Evolutionary conservation across 2,888 invertebrate genomes (phyloP).

Genomic region (Lysandra coridon): DNA sequence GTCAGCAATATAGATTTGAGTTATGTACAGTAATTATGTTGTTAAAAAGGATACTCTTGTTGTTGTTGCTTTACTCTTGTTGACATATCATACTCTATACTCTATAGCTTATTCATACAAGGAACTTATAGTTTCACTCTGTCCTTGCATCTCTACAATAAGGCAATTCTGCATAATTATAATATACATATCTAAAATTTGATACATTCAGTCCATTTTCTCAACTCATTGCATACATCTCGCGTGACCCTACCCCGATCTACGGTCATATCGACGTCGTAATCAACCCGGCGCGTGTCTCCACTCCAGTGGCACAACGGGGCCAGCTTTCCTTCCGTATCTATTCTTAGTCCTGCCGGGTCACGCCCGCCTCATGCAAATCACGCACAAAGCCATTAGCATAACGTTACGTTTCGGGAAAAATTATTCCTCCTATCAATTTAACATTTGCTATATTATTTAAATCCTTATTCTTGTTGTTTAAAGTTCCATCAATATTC

Average conservation of each 20-base stretch:
- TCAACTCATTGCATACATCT: constrained; percentile 32
- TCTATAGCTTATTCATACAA: no score
- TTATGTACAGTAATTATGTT: no score
- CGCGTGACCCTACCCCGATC: constrained; percentile 38
- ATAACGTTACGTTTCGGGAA: constrained; percentile 51
- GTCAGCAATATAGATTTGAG: no score
- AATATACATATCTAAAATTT: no score
- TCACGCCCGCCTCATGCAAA: constrained; percentile 69
- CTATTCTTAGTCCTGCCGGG: constrained; percentile 70
- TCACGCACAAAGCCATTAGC: constrained; percentile 67
- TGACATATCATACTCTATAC: no score
- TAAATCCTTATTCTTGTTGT: background rate
- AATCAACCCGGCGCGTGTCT: constrained; percentile 61
- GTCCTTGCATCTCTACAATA: no score
- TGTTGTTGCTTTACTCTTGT: no score
- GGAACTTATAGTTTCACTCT: background rate
- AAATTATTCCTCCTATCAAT: background rate
- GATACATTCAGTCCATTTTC: background rate
- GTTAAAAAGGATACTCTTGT: no score
- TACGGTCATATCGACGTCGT: constrained; percentile 38
- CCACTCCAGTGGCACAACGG: constrained; percentile 54
- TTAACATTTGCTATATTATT: background rate
- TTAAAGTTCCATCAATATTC: background rate
- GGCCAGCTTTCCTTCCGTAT: constrained; percentile 76
- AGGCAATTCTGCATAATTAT: no score